Evolutionary conservation across 2,797 vertebrate genomes (phyloP).

Genomic region (Mus minutoides): DNA sequence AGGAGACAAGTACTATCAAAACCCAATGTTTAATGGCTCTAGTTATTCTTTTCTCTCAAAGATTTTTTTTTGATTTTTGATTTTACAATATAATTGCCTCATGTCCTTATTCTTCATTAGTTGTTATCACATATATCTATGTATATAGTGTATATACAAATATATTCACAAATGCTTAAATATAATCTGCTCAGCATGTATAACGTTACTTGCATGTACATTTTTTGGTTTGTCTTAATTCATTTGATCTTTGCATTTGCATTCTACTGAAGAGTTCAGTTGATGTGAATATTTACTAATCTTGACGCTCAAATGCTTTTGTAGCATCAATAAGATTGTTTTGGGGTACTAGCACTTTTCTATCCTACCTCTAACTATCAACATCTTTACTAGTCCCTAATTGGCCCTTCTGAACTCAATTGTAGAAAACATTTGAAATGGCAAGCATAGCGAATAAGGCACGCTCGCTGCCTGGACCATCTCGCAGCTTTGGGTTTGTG

Average conservation of each 20-base stretch:
- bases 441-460: conserved; percentile 31
- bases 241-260: neutral
- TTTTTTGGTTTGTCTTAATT: neutral
- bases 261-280: conserved; percentile 30
- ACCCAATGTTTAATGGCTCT: neutral
- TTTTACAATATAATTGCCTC: neutral
- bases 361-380: neutral
- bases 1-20: neutral
- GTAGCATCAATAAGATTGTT: conserved; percentile 27
- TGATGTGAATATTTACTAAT: conserved; percentile 26
- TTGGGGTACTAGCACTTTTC: conserved; percentile 51
- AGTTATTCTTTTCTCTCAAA: neutral
- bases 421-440: conserved; percentile 21
- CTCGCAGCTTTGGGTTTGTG: conserved; percentile 52
- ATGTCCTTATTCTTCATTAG: neutral
- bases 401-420: conserved; percentile 38
- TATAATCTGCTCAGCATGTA: neutral
- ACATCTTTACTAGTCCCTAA: neutral
- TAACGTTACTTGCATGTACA: neutral
- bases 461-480: conserved; percentile 37
- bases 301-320: conserved; percentile 61
- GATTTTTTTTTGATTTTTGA: neutral
- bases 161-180: neutral
- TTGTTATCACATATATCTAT: neutral
- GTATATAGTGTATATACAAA: neutral